Evolutionary conservation across 1,140 invertebrate species (phyloP).

Genomic region (Periplaneta americana): DNA sequence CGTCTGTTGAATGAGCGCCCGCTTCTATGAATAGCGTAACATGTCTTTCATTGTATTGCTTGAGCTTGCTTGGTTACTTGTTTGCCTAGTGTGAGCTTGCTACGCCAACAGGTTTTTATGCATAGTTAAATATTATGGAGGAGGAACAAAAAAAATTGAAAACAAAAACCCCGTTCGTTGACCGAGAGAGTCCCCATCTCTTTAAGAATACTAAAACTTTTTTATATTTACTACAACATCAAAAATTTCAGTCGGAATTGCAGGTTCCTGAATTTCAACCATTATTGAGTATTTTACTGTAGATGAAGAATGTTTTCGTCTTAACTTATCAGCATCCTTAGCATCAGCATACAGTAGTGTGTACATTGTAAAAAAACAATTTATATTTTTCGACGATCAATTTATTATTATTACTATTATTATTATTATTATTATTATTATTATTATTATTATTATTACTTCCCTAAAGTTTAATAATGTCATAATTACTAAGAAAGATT

Average conservation of each 20-base stretch:
- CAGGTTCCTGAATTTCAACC: neutral
- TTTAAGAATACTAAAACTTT: neutral
- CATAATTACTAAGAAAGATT: too few species aligned
- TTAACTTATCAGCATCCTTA: too few species aligned
- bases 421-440: too few species aligned
- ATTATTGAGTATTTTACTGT: neutral
- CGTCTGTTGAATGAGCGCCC: neutral
- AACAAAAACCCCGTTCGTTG: neutral
- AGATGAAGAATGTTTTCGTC: too few species aligned
- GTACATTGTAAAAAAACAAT: too few species aligned
- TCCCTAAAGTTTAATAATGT: too few species aligned
- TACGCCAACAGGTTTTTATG: neutral
- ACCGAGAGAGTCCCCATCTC: neutral
- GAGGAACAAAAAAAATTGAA: neutral
- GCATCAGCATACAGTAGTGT: too few species aligned
- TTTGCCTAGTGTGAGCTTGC: neutral
- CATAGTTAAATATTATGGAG: neutral
- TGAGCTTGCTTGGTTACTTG: neutral
- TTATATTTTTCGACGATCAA: too few species aligned
- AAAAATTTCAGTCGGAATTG: neutral
- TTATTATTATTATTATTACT: too few species aligned
- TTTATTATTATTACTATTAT: too few species aligned
- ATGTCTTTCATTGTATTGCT: neutral
- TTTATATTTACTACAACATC: neutral
- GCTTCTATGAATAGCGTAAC: neutral